Evolutionary conservation across 2,113 vertebrate species (phyloP).

Genomic region (Pontoporia blainvillei): DNA sequence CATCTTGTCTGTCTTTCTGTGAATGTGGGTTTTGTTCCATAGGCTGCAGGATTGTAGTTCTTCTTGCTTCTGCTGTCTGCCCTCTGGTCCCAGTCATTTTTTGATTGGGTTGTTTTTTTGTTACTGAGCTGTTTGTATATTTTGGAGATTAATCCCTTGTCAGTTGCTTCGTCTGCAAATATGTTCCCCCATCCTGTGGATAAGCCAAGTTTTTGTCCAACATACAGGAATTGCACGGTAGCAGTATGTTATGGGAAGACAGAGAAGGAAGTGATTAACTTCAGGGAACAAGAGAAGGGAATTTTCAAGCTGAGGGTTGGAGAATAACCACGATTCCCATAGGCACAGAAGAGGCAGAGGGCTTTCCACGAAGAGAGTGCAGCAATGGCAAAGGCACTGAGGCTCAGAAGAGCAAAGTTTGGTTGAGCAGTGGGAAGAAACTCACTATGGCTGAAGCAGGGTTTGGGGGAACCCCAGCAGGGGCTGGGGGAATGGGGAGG

Average conservation of each 20-base stretch:
- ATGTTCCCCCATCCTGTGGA: background rate
- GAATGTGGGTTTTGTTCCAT: too few relatives aligned
- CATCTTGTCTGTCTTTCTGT: too few relatives aligned
- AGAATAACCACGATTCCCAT: background rate
- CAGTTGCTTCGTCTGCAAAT: background rate
- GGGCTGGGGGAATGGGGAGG: rapidly evolving
- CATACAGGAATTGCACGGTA: background rate
- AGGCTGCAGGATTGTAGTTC: too few relatives aligned
- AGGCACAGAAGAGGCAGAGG: background rate
- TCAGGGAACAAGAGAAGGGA: background rate
- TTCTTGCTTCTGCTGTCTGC: too few relatives aligned
- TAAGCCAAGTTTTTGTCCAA: background rate
- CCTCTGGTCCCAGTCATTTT: background rate
- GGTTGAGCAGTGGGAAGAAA: background rate
- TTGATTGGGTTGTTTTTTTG: background rate
- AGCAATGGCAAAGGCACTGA: background rate
- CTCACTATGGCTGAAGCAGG: background rate
- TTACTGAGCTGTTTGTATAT: background rate
- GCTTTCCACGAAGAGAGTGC: background rate
- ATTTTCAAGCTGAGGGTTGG: background rate
- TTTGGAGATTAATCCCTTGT: background rate
- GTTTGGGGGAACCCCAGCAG: background rate
- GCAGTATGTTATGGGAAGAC: background rate
- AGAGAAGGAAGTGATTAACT: background rate
- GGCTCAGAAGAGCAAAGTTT: background rate